A percentile compares a stretch with the other conserved stretches of the same genome.
Conservation (phyloP, 2,888 invertebrate species). For the Ectemnius cavifrons region DNA sequence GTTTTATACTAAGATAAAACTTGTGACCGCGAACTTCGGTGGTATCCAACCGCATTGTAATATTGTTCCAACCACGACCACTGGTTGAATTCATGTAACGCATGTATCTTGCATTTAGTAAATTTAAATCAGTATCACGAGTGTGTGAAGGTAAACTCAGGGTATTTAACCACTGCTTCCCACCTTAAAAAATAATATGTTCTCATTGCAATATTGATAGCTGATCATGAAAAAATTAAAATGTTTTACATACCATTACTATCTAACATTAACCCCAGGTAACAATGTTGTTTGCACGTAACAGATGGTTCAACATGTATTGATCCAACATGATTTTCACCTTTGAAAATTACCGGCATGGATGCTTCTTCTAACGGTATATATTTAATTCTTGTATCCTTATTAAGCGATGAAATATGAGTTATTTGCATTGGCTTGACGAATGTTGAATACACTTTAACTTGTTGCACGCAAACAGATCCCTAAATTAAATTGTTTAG, state of each 20-base stretch:
- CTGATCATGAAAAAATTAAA: not conserved
- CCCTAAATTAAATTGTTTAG: constrained; percentile 77
- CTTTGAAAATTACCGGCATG: constrained; percentile 73
- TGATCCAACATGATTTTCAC: constrained; percentile 79
- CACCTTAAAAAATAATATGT: not conserved
- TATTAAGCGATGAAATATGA: constrained; percentile 81
- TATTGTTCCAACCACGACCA: constrained; percentile 81
- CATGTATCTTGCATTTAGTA: constrained; percentile 82
- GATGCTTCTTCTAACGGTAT: constrained; percentile 72
- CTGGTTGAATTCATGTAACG: constrained; percentile 81
- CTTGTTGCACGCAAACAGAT: constrained; percentile 86
- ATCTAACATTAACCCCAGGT: constrained; percentile 85
- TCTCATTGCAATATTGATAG: not conserved
- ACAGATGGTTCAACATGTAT: constrained; percentile 85
- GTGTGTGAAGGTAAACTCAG: constrained; percentile 83
- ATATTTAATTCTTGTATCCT: constrained; percentile 73
- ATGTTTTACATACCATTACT: constrained; percentile 80
- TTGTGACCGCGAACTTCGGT: constrained; percentile 84
- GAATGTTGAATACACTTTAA: constrained; percentile 91
- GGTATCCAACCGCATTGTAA: constrained; percentile 88
- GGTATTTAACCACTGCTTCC: constrained; percentile 84
- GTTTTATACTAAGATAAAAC: constrained; percentile 83
- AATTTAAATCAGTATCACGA: constrained; percentile 84
- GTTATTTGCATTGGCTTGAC: constrained; percentile 88
- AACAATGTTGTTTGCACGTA: constrained; percentile 87